Base-by-base conservation (phyloP, 1,140 invertebrate genomes). In the Calycopis cecrops region DNA sequence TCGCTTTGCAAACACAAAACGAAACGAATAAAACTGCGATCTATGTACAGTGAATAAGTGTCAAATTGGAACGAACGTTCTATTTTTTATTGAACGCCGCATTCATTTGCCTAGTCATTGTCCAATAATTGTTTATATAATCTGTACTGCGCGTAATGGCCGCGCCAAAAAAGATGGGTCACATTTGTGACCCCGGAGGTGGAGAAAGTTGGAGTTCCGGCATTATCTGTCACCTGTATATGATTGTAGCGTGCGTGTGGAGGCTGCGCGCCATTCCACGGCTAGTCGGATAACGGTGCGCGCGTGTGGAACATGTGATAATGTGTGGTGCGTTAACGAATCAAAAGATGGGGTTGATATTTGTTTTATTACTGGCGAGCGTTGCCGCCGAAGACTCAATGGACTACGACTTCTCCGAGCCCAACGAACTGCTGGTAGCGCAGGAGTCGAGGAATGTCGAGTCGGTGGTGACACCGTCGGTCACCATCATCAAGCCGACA, bases 181-280 rank as follows among this genome's bases (percentile, higher is more conserved):
- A 63, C 59, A 55, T 60, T 61, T 77, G 71, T 76, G 82, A 85
- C 82, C 82, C 70, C 62, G 50, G 48, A 33, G 47, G 55, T 48
- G 65, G 80, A 73, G 83, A 86, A 84, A 86, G 80, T 75, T 48
- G 58, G 52, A 83, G 76, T 74, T 86, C 80, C 83, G 79, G 79
- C 55, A 76, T 64, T 71, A 73, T 28, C 21, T 76, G 74, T 77
- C 75, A 83, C 75, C 67, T 74, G 78, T 66, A 70, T 63, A 70
- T 68, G 72, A 74, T 72, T 65, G 64, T 60, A 55, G 63, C 57
- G 62, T 65, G 63, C 65, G 73, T 70, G 61, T 65, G 55, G 57
- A 35, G 57, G 59, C 63, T 62, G 60, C 65, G 68, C 64, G 69
- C 71, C 81, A 83, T 76, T 83, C 73, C 38, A 48, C 65, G 67